phyloP scores from a whole-genome alignment of 2,888 invertebrate genomes.

The Pristionchus japonicus region DNA sequence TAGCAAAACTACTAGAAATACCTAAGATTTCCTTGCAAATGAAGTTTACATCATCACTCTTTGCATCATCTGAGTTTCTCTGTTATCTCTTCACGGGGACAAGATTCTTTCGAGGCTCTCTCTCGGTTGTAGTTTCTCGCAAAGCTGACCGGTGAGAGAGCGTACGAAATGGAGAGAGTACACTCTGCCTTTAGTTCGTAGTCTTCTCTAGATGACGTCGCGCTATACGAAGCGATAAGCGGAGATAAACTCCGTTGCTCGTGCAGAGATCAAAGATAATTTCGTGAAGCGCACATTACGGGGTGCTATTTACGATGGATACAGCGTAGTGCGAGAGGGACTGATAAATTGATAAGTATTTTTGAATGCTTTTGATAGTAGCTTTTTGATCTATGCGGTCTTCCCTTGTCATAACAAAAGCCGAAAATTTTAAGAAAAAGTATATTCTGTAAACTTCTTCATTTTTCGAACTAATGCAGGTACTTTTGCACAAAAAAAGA shows the following conservation, averaged over 20 bases:
- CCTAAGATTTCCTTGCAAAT: not conserved
- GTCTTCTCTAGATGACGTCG: not conserved
- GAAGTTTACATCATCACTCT: not conserved
- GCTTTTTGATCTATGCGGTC: too few species aligned
- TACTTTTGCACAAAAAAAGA: too few species aligned
- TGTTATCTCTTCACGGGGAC: not conserved
- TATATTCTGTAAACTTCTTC: too few species aligned
- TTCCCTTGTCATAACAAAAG: too few species aligned
- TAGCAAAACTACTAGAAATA: not conserved
- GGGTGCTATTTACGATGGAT: not conserved
- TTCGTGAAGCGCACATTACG: not conserved
- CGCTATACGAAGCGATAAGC: not conserved
- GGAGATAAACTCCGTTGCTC: not conserved
- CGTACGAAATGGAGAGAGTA: too few species aligned
- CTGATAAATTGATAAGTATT: not conserved
- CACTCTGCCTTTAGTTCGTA: too few species aligned
- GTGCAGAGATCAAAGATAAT: not conserved
- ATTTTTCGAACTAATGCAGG: too few species aligned
- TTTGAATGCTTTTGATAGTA: not conserved
- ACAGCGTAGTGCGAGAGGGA: not conserved
- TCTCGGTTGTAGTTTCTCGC: too few species aligned
- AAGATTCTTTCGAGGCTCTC: not conserved
- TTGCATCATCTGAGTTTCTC: not conserved
- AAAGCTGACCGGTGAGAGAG: too few species aligned
- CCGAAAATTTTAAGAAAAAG: too few species aligned